Evolutionary conservation across 2,113 vertebrate species (phyloP).

Genomic region (Felis catus): DNA sequence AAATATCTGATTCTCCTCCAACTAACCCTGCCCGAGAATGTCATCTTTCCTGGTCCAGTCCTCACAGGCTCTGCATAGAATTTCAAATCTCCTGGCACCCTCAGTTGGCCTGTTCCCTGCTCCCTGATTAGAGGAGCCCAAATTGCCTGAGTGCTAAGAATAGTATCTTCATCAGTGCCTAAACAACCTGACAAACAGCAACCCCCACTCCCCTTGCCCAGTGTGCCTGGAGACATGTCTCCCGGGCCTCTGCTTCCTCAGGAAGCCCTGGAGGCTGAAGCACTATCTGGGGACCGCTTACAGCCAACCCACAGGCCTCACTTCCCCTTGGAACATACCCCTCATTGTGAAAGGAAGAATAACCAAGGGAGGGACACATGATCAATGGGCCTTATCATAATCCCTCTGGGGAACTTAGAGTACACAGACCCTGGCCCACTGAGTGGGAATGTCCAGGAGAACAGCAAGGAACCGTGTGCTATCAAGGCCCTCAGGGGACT

Average conservation of each 20-base stretch:
- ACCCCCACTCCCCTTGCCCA: background rate
- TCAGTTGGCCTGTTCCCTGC: slow-evolving; percentile 20
- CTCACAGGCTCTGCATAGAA: background rate
- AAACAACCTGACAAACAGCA: slow-evolving; percentile 34
- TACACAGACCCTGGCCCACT: rapidly evolving
- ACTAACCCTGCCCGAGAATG: background rate
- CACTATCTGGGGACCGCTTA: background rate
- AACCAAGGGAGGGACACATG: background rate
- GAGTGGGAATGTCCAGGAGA: background rate
- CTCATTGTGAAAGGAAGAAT: background rate
- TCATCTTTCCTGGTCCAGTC: background rate
- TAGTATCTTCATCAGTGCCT: slow-evolving; percentile 62
- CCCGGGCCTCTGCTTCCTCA: background rate
- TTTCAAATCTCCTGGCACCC: slow-evolving; percentile 45
- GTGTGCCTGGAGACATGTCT: background rate
- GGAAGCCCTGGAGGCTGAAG: background rate
- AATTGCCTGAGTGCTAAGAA: slow-evolving; percentile 66
- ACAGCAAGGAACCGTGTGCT: rapidly evolving
- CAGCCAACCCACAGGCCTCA: background rate
- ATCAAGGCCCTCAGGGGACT: too few species aligned
- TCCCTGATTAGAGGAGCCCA: slow-evolving; percentile 70
- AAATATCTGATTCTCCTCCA: background rate
- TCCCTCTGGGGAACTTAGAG: background rate
- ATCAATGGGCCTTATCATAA: background rate
- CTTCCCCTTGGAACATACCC: background rate